Evolutionary conservation across 2,888 invertebrate genomes (phyloP), one percentile per base, ranked within the genome.

Genomic region (Drosophila nr. perissopoda): DNA sequence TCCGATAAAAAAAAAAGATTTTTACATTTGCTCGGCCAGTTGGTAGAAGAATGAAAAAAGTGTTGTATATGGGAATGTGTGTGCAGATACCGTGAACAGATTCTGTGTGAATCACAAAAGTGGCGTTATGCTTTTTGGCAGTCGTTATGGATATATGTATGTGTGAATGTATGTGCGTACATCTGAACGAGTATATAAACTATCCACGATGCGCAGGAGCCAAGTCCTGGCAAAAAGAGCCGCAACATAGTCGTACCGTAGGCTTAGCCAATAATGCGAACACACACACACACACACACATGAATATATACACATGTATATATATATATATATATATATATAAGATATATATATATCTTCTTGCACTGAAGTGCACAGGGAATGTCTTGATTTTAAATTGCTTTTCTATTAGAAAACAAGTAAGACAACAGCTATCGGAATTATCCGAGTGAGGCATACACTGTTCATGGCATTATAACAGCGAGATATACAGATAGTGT

Each of bases 121-220:
- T 57, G 21, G 42, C 57, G 57, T 42, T 57, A 57, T 57, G 42
- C 42, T 31, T 21, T 57, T 42, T 57, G 57, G 57, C 57, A 42
- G 29, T 31, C 31, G 21, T 21, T 25, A 57, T 31, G 6, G n/a
- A 27, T 16, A 40, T 8, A 57, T 40, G 16, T 11, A 40, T 25
- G 25, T 13, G 18, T 5, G 6, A 6, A 21, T 21, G 13, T 16
- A 33, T 6, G 10, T 21, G 13, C 34, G 18, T 27, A 6, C 36
- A 10, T 8, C 2, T 36, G 11, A 25, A n/a, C 16, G 53, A 10
- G 51, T 51, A 29, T 29, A 29, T 51, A 51, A 18, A 25, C 27
- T 51, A 49, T 27, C 27, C 11, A 18, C 7, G 5, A 21, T 18
- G 34, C 16, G 18, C 18, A 3, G 18, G 36, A 8, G 54, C 13